These are phyloP conservation scores for Amphibalanus amphitrite DNA, from an alignment of 1,140 invertebrate genomes.

Conservation along the genomic window DNA sequence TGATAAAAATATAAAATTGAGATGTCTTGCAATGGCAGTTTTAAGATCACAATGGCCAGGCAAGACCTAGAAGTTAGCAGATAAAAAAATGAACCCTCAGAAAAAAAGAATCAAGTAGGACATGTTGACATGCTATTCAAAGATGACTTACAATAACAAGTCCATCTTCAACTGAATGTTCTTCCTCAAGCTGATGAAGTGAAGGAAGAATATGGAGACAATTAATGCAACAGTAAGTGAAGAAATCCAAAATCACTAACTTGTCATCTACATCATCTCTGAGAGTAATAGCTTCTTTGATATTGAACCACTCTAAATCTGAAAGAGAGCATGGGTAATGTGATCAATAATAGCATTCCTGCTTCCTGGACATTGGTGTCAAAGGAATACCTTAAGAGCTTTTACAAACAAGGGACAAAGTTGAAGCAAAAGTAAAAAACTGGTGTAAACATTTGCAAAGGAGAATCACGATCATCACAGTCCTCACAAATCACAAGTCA, in stretches of 20 bases:
- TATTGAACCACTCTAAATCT: conserved; percentile 74
- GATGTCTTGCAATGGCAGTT: too few relatives aligned
- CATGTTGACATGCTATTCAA: background rate
- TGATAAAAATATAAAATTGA: too few relatives aligned
- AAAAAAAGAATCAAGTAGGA: background rate
- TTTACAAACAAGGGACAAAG: too few relatives aligned
- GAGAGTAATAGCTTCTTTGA: conserved; percentile 42
- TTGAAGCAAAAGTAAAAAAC: too few relatives aligned
- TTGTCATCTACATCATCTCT: conserved; percentile 49
- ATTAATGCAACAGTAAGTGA: conserved; percentile 94
- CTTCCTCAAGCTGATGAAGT: conserved; percentile 52
- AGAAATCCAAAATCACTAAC: conserved; percentile 77
- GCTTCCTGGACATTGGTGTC: too few relatives aligned
- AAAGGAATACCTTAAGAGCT: too few relatives aligned
- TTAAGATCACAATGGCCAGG: too few relatives aligned
- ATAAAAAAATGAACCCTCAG: background rate
- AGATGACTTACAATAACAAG: conserved; percentile 47
- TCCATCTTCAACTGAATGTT: conserved; percentile 48
- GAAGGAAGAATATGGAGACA: conserved; percentile 87
- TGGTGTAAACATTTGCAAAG: too few relatives aligned
- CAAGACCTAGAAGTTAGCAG: too few relatives aligned
- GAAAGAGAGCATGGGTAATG: conserved; percentile 20
- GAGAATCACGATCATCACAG: too few relatives aligned
- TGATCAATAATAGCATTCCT: too few relatives aligned
- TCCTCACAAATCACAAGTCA: too few relatives aligned